Base-by-base conservation (phyloP, 2,113 vertebrate species). In the Apeltes quadracus region DNA sequence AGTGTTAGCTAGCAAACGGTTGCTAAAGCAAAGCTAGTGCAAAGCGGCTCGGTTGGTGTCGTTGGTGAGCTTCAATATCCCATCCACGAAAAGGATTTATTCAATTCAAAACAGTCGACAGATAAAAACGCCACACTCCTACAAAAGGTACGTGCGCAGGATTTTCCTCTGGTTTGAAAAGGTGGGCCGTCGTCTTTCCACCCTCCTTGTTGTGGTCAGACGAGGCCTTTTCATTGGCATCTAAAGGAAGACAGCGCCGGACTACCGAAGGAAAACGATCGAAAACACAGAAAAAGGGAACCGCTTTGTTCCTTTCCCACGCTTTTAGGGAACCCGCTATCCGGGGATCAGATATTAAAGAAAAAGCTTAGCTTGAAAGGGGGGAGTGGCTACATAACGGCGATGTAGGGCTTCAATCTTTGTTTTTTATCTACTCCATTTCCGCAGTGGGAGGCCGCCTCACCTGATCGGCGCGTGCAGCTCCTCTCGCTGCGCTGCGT, bases 191-290 rank as follows among this genome's bases (percentile, higher is more conserved):
- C 70, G 74, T 79, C 57, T 71, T 36, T 63, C 32, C 68, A 72
- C 54, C 55, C 43, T 43, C 43, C 53, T 48, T 77, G 66, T 72
- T 78, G 68, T 81, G 39, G 62, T 61, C 36, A 55, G 53, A 13
- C 16, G 9, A 53, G 90, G 88, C 88, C 88, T 89, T 77, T 79
- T 69, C 25, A 51, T 20, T 54, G 46, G 67, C 43, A 36, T 61
- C 57, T 44, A 71, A 12, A 50, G 51, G 70, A 57, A 66, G 14
- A 25, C 50, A 70, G 11, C 20, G 43, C 13, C 7, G 29, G 14
- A 5, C 10, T 22, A 14, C 34, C 6, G 38, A 1, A 3, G 5
- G 0, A 3, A 15, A 14, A 32, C 32, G 16, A 3, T 5, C 29
- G 29, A 16, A 29, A 34, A 61, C 7, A 46, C 6, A 20, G 1